These are phyloP conservation scores for Macrophya annulata DNA, from an alignment of 2,888 invertebrate genomes.

Conservation along the genomic window DNA sequence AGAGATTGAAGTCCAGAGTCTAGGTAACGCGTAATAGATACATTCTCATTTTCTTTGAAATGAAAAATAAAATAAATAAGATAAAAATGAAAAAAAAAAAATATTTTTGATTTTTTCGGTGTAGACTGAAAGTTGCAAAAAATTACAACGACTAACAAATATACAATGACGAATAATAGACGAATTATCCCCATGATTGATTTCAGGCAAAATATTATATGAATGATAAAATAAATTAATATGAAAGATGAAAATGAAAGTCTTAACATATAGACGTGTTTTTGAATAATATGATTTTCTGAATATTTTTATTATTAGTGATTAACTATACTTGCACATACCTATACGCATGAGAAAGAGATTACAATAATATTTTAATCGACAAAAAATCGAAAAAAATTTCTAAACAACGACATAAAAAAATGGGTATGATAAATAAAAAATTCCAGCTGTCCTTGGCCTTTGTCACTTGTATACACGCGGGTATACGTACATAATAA, in stretches of 20 bases:
- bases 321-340: too few relatives aligned
- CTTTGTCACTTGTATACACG: constrained; percentile 18
- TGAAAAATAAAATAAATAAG: not conserved
- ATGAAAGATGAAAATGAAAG: not conserved
- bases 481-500: not conserved
- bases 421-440: not conserved
- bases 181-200: too few relatives aligned
- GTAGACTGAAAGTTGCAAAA: not conserved
- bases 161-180: too few relatives aligned
- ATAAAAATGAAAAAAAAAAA: not conserved
- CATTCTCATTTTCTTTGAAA: constrained; percentile 20
- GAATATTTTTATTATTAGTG: not conserved
- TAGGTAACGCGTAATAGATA: constrained; percentile 30
- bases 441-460: constrained; percentile 41
- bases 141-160: not conserved
- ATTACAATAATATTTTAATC: not conserved
- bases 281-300: not conserved
- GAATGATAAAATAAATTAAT: not conserved
- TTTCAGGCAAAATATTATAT: too few relatives aligned
- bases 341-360: not conserved
- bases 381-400: not conserved
- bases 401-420: not conserved
- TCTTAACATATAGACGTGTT: not conserved
- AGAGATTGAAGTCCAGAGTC: constrained; percentile 11
- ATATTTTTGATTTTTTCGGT: not conserved